Evolutionary conservation across 2,888 invertebrate genomes (phyloP), one percentile per base, ranked within the genome.

Genomic region (Drosophila ezoana): DNA sequence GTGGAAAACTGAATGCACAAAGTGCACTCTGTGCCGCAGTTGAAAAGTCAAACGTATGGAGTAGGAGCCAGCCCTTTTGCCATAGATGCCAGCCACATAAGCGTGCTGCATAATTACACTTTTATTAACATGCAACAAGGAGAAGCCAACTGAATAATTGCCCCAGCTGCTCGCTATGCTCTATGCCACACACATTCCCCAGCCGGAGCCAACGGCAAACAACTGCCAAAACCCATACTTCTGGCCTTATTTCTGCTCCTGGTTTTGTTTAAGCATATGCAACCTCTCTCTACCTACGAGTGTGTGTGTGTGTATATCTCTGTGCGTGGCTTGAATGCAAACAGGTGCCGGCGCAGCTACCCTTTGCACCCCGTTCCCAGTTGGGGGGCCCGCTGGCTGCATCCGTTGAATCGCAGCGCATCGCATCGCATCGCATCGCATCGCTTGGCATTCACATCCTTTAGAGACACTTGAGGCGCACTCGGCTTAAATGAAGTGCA

Each of bases 401-500:
- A 71, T 65, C 66, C 71, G 65, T 48, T 32, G 66, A 40, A 56
- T 70, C 57, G 52, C 61, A 62, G 38, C 53, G 11, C 18, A 18
- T 18, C 18, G 18, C 18, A 18, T 47, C 4, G 20, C 58, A 18
- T 49, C 13, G 63, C 60, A 44, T 61, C 23, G 64, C 51, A 13
- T 52, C 28, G 69, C 76, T 23, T 62, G 44, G 64, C 67, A 71
- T 69, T 63, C 79, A 70, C 78, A 86, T 84, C 84, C 84, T 84
- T 74, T 74, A 72, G 86, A 80, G 86, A 81, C 83, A 85, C 82
- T 82, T 85, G 81, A 79, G 78, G 76, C 78, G 71, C 84, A 83
- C 84, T 84, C 86, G 77, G 76, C 81, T 81, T 84, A 86, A 84
- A 84, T 84, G 84, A 85, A 84, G 83, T 86, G 86, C 84, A 83